Evolutionary conservation across 2,113 vertebrate species (phyloP), one percentile per base, ranked within the genome.

Genomic region (Ptilorrhoa leucosticta): DNA sequence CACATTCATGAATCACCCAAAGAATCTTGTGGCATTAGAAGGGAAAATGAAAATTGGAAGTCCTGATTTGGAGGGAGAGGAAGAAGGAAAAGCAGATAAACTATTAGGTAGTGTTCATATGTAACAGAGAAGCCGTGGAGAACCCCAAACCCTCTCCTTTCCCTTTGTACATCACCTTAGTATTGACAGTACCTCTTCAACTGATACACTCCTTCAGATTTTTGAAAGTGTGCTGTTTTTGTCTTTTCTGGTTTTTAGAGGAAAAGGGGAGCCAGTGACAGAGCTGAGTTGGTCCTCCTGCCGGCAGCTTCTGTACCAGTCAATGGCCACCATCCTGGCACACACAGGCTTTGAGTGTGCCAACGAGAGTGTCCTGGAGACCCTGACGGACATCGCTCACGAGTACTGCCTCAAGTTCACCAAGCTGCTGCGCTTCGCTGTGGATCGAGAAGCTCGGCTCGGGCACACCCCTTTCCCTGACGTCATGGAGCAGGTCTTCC

Each of bases 401-500:
- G 99, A 99, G 94, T 99, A 99, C 87, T 99, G 99, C 97, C 96
- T 99, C 76, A 99, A 99, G 68, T 97, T 99, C 91, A 98, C 98
- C 87, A 99, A 98, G 75, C 95, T 99, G 90, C 98, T 99, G 88
- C 98, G 99, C 30, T 99, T 98, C 7, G 98, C 99, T 2, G 98
- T 99, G 92, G 99, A 99, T 82, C 98, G 99, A 5, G 99, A 99
- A 91, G 99, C 99, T 17, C 98, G 98, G 4, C 98, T 99, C 3
- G 99, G 99, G 5, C 98, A 99, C 81, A 99, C 98, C 3, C 99
- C 99, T 7, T 99, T 99, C 95, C 99, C 99, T 0, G 99, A 99
- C 1, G 98, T 99, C 50, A 98, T 99, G 97, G 99, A 99, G 94
- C 99, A 99, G 91, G 99, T 99, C 11, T 99, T 99, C 97, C 99